Conservation (phyloP, 2,113 vertebrate species). For the Heptranchias perlo region DNA sequence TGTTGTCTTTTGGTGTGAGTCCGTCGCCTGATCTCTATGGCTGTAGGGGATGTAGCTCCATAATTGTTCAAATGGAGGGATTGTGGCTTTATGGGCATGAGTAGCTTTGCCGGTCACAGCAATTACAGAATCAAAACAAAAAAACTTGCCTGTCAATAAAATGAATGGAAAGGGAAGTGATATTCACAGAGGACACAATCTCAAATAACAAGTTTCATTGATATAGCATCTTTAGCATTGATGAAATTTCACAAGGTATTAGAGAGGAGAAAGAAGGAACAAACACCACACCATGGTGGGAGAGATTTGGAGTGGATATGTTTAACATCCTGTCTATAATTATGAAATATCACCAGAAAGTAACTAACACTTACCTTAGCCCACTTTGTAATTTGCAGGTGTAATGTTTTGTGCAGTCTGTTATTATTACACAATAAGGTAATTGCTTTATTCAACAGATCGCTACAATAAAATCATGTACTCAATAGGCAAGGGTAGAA, state of each 20-base stretch:
- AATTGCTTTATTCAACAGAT: slow-evolving; percentile 9
- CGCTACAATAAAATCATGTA: background rate
- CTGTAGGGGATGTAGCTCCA: background rate
- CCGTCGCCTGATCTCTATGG: background rate
- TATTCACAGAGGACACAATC: no score
- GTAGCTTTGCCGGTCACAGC: background rate
- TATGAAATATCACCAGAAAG: slow-evolving; percentile 12
- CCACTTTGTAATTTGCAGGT: background rate
- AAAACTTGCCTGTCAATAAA: background rate
- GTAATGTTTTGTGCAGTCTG: background rate
- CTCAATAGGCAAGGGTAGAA: background rate
- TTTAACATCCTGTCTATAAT: background rate
- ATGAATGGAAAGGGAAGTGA: background rate
- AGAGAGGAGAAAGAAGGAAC: background rate
- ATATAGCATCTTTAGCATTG: background rate
- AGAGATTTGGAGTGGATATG: background rate
- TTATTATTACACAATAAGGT: slow-evolving; percentile 3
- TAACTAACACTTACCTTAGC: background rate
- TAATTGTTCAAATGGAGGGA: background rate
- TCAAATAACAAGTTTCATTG: background rate
- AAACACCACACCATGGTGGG: background rate
- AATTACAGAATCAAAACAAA: background rate
- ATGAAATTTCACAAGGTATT: background rate
- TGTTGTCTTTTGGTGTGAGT: background rate
- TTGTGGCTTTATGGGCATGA: background rate